phyloP scores from a whole-genome alignment of 2,113 vertebrate genomes.

The Trogon surrucura region DNA sequence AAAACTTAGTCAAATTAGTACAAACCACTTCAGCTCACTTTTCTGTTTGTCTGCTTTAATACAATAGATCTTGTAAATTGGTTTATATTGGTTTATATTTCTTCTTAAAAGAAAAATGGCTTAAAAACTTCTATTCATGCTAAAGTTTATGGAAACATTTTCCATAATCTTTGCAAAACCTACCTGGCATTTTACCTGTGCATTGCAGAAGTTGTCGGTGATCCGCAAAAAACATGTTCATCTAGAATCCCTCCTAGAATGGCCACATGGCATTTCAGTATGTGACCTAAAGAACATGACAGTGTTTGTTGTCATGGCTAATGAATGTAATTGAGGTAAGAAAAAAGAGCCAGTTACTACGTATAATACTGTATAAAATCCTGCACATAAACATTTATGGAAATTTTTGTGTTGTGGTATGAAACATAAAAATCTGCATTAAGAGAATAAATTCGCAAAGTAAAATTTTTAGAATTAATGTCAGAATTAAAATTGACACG shows the following conservation, averaged over 20 bases:
- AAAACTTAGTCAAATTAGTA: neutral
- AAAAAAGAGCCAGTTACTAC: neutral
- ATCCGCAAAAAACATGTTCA: neutral
- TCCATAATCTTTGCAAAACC: neutral
- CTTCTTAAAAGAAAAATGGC: neutral
- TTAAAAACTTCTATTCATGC: neutral
- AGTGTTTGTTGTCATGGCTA: neutral
- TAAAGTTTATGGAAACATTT: neutral
- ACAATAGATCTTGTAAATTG: neutral
- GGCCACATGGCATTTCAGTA: neutral
- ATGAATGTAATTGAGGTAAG: neutral
- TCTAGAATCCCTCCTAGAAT: neutral
- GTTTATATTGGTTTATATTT: neutral
- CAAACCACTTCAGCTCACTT: neutral
- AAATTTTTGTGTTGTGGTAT: neutral
- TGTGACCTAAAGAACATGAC: neutral
- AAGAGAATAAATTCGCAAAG: neutral
- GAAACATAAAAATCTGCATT: neutral
- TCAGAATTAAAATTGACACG: neutral
- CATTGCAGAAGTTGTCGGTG: neutral
- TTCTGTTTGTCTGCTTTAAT: neutral
- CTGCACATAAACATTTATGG: neutral
- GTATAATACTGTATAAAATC: neutral
- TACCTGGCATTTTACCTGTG: neutral
- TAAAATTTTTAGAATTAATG: neutral